Evolutionary conservation across 2,888 invertebrate species (phyloP), one percentile per base, ranked within the genome.

Genomic region (Pemphredon lugubris): DNA sequence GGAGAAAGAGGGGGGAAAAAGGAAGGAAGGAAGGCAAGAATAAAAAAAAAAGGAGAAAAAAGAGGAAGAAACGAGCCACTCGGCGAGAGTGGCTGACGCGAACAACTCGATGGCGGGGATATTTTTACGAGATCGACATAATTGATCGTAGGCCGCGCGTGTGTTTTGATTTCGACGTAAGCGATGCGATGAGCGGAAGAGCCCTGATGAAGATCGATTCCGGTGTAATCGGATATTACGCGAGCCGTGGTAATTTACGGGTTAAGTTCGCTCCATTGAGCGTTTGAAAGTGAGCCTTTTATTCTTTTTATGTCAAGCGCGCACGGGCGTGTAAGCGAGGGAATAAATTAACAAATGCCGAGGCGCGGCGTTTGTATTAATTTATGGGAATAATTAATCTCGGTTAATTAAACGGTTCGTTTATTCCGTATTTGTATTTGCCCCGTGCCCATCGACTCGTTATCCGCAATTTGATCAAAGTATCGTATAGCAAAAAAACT

Each of bases 91-190:
- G 67, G 61, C 69, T 61, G 57, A 64, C 68, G 57, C 61, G 59
- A 57, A 67, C 55, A 71, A 75, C 78, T 81, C 75, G 80, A 80
- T 73, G 79, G 73, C 76, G 77, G 69, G 73, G 79, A 81, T 81
- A 75, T 80, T 81, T 83, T 81, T 79, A 77, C 74, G 75, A 77
- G 67, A 68, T 59, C 51, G 44, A 45, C 54, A 53, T 55, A 72
- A 60, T 69, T 63, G 64, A 66, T 53, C 53, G 63, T 21, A 37
- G 45, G 34, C 37, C 44, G 26, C 5, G 30, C 37, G 37, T 42
- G 21, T 60, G 57, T 61, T 73, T 69, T 60, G 64, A 61, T 74
- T 73, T 53, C 32, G 14, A 32, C 50, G 42, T 44, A 37, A 60
- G 45, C 54, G 45, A 21, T 32, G 23, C 39, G 58, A 37, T 30